Evolutionary conservation across 2,113 vertebrate genomes (phyloP).

Genomic region (Passer domesticus): DNA sequence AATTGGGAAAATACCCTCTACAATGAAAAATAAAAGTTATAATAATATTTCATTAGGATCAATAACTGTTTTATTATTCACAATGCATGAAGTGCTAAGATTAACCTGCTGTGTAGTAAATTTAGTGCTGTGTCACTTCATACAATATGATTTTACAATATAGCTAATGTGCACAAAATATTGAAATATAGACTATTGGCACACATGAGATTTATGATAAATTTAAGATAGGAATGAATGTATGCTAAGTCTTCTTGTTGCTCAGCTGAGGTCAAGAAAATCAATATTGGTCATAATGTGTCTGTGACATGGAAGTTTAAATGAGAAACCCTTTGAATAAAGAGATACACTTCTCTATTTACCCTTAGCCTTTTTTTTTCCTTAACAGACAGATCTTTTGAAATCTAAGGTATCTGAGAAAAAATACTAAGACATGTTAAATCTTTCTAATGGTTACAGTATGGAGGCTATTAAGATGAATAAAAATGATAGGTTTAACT

Average conservation of each 20-base stretch:
- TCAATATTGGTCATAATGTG: constrained; percentile 60
- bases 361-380: background rate
- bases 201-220: constrained; percentile 65
- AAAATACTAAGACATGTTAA: background rate
- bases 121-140: constrained; percentile 53
- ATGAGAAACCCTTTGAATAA: background rate
- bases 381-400: background rate
- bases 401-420: background rate
- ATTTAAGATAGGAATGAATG: constrained; percentile 46
- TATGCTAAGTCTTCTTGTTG: constrained; percentile 34
- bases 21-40: constrained; percentile 24
- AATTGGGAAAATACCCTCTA: constrained; percentile 14
- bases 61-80: constrained; percentile 74
- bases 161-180: constrained; percentile 65
- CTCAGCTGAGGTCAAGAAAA: constrained; percentile 53
- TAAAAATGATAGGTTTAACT: background rate
- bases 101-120: constrained; percentile 52
- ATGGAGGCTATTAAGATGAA: background rate
- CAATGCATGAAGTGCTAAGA: constrained; percentile 46
- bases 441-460: background rate
- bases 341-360: background rate
- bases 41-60: constrained; percentile 71
- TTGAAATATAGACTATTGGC: constrained; percentile 64
- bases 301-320: constrained; percentile 14
- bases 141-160: constrained; percentile 67